Conservation (phyloP, 2,113 vertebrate species). For the Platysternon megacephalum region DNA sequence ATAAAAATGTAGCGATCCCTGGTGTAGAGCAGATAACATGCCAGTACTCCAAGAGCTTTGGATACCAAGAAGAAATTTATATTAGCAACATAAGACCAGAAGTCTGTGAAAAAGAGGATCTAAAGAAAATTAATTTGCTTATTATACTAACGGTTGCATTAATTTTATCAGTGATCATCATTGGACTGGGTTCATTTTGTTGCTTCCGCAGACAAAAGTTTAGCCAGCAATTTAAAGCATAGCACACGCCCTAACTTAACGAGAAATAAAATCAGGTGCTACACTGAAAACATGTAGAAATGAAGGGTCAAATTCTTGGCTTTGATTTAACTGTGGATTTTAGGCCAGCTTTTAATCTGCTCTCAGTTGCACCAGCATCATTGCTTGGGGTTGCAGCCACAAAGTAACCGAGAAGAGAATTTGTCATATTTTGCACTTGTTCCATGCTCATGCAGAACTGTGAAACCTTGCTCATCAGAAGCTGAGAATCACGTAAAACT, state of each 20-base stretch:
- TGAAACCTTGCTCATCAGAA: background rate
- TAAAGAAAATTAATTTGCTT: constrained; percentile 78
- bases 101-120: constrained; percentile 82
- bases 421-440: background rate
- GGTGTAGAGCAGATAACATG: constrained; percentile 84
- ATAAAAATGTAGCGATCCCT: constrained; percentile 81
- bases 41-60: constrained; percentile 71
- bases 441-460: background rate
- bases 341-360: background rate
- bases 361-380: background rate
- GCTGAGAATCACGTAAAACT: background rate
- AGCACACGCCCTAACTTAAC: constrained; percentile 50
- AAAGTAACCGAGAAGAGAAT: background rate
- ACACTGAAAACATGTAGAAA: constrained; percentile 31
- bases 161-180: constrained; percentile 60
- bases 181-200: constrained; percentile 68
- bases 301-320: constrained; percentile 40
- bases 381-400: background rate
- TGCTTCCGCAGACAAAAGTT: constrained; percentile 78
- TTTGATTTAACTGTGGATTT: constrained; percentile 55
- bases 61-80: constrained; percentile 80
- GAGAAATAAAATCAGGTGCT: constrained; percentile 44
- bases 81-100: constrained; percentile 78
- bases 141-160: constrained; percentile 75
- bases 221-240: constrained; percentile 80